phyloP scores from a whole-genome alignment of 2,888 invertebrate genomes.

The Cephonodes hylas region DNA sequence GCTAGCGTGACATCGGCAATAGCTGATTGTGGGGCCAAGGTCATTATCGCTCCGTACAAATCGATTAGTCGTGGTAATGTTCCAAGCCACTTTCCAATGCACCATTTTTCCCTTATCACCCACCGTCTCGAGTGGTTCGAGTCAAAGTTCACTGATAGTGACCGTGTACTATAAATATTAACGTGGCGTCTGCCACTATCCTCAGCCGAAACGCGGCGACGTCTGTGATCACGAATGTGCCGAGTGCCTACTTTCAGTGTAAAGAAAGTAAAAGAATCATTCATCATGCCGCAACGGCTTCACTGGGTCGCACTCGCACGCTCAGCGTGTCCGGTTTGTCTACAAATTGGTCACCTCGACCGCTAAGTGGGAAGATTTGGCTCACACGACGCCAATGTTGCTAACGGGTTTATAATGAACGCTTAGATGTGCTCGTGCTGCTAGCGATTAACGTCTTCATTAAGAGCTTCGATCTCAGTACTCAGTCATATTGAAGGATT shows the following conservation, averaged over 20 bases:
- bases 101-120: conserved; percentile 35
- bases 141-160: conserved; percentile 12
- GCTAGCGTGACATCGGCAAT: conserved; percentile 50
- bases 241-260: conserved; percentile 59
- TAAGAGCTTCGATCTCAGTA: not conserved
- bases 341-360: conserved; percentile 76
- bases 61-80: conserved; percentile 66
- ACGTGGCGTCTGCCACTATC: not conserved
- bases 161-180: conserved; percentile 6
- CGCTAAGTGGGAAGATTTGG: conserved; percentile 69
- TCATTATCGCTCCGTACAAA: conserved; percentile 73
- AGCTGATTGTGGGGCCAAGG: conserved; percentile 75
- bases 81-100: conserved; percentile 58
- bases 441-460: conserved; percentile 14
- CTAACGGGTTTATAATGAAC: conserved; percentile 44
- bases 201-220: not conserved
- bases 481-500: not conserved
- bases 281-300: conserved; percentile 54
- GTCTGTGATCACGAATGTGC: conserved; percentile 10
- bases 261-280: conserved; percentile 76
- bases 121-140: conserved; percentile 19
- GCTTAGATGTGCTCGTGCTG: conserved; percentile 26
- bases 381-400: conserved; percentile 43
- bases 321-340: conserved; percentile 69
- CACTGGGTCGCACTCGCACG: conserved; percentile 64